Percentiles rank a stretch among this genome's conserved stretches.
Conservation (phyloP, 2,888 invertebrate genomes). For the Pecten maximus region DNA sequence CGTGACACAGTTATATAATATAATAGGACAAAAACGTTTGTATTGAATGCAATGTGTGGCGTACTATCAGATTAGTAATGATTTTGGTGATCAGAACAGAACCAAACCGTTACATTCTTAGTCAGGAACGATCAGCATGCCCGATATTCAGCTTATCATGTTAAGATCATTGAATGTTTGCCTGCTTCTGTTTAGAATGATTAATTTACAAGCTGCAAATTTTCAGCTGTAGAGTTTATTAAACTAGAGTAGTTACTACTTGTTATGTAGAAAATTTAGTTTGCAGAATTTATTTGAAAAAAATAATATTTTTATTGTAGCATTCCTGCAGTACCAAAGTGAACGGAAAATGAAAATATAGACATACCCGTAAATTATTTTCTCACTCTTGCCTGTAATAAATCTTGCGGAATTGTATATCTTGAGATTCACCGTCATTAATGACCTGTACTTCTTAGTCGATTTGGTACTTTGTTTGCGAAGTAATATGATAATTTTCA, state of each 20-base stretch:
- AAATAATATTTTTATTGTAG: neutral
- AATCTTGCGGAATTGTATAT: neutral
- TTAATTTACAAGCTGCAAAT: neutral
- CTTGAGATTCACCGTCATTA: neutral
- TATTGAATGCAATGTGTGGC: neutral
- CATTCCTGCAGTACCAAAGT: neutral
- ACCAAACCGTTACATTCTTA: neutral
- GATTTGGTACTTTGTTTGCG: neutral
- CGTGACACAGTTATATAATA: neutral
- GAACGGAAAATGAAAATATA: neutral
- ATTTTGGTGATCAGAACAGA: neutral
- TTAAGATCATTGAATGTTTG: neutral
- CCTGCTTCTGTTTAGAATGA: neutral
- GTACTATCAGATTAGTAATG: neutral
- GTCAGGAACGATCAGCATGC: neutral
- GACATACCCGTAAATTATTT: neutral
- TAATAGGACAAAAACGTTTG: neutral
- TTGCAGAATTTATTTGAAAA: neutral
- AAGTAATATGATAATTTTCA: constrained; percentile 10
- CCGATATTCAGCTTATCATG: neutral
- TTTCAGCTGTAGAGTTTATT: neutral
- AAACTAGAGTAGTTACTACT: neutral
- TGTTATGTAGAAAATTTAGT: neutral
- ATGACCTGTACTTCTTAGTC: neutral
- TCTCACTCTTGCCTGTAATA: neutral